Evolutionary conservation across 2,797 vertebrate genomes (phyloP), one percentile per base, ranked within the genome.

Genomic region (Lophotriccus pileatus): DNA sequence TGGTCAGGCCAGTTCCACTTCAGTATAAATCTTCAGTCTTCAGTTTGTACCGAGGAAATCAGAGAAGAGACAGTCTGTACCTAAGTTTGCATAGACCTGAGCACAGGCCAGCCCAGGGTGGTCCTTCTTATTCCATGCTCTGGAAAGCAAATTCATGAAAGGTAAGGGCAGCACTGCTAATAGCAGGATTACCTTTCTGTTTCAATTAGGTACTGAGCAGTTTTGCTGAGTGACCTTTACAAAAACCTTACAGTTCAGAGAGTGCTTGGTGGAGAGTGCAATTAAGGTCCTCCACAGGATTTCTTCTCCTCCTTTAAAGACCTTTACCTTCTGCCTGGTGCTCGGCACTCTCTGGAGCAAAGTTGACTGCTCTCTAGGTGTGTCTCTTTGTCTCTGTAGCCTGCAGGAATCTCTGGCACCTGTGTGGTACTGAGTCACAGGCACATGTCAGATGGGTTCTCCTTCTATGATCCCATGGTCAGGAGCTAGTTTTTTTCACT

Each of bases 341-440:
- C 19, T 87, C 2, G 1, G 44, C 13, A 10, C 25, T 21, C 10
- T 64, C 18, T 2, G 1, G 34, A 14, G 10, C 0, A 0, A n/a
- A 47, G 28, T 15, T 4, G 3, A 8, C 18, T 50, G 28, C 41
- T 70, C 47, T 19, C 80, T 21, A 28, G 14, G 36, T 10, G 2
- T 43, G 32, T 47, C 12, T 7, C 5, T 9, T 12, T n/a, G 17
- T 22, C 49, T 68, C 78, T 62, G 53, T 43, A 68, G 6, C 36
- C 56, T 58, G 27, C 32, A 28, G 34, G 11, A 4, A 0, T 18
- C 47, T 24, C 34, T 66, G 43, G 22, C 34, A 46, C 10, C n/a
- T 1, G 0, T 1, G 1, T 21, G 14, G 24, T 87, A n/a, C 8
- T 8, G 30, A 13, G 19, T 60, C 1, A 1, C 12, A 43, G n/a